Conservation (phyloP, 1,140 invertebrate species). For the Vanessa atalanta region DNA sequence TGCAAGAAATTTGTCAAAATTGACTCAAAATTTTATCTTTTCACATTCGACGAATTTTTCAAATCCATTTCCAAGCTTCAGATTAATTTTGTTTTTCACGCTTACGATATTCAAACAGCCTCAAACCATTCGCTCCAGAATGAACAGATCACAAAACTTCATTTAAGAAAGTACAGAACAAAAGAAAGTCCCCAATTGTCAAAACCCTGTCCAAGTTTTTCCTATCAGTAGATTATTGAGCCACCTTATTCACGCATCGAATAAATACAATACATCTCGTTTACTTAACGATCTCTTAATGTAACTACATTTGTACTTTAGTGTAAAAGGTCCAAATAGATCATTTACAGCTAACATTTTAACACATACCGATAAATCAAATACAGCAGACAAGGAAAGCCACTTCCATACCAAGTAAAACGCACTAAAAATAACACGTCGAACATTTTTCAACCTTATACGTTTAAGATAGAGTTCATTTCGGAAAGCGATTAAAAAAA, state of each 20-base stretch:
- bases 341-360: constrained; percentile 38
- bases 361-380: constrained; percentile 33
- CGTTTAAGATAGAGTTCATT: constrained; percentile 31
- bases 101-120: too few relatives aligned
- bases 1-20: too few relatives aligned
- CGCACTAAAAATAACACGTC: constrained; percentile 27
- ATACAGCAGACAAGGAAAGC: constrained; percentile 41
- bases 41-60: too few relatives aligned
- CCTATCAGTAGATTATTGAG: too few relatives aligned
- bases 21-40: too few relatives aligned
- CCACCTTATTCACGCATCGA: background rate
- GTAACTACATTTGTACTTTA: constrained; percentile 6
- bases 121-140: too few relatives aligned
- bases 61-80: too few relatives aligned
- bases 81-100: too few relatives aligned
- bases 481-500: constrained; percentile 13
- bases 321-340: constrained; percentile 27
- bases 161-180: too few relatives aligned
- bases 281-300: background rate
- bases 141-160: too few relatives aligned
- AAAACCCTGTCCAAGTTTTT: background rate
- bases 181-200: too few relatives aligned
- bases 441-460: constrained; percentile 34
- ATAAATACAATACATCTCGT: background rate
- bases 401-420: constrained; percentile 37